phyloP scores from a whole-genome alignment of 2,888 invertebrate genomes.

The Brachylomia viminalis region DNA sequence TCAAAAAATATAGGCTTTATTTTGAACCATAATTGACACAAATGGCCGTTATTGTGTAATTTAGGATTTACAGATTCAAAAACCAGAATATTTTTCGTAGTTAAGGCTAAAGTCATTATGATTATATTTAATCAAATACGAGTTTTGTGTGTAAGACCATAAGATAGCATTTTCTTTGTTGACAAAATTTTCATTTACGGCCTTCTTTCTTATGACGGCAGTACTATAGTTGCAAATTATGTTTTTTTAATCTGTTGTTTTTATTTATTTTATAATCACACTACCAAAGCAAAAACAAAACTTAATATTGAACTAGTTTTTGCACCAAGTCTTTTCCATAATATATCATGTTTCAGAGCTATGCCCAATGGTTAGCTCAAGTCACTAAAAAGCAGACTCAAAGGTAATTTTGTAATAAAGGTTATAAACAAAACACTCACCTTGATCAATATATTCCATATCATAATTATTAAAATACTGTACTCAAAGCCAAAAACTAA shows the following conservation, averaged over 20 bases:
- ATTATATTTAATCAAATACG: too few species aligned
- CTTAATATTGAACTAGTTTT: neutral
- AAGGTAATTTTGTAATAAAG: neutral
- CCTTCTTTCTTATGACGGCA: too few species aligned
- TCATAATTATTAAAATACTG: constrained; percentile 98
- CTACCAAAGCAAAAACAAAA: neutral
- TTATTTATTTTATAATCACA: neutral
- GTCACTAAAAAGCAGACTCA: neutral
- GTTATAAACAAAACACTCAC: constrained; percentile 61
- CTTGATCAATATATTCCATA: constrained; percentile 98
- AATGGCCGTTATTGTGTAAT: too few species aligned
- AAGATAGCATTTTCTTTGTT: too few species aligned
- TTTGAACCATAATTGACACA: too few species aligned
- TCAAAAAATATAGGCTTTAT: too few species aligned
- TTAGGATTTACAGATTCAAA: too few species aligned
- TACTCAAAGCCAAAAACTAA: constrained; percentile 99
- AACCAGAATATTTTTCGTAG: too few species aligned
- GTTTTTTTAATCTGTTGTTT: neutral
- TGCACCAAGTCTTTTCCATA: neutral
- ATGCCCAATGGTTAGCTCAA: neutral
- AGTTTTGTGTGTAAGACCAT: too few species aligned
- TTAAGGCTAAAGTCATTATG: too few species aligned
- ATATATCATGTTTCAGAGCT: neutral
- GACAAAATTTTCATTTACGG: too few species aligned
- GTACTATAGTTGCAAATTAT: neutral